These are phyloP conservation scores for Daphoenositta chrysoptera DNA, from an alignment of 2,113 vertebrate species.

Conservation along the genomic window DNA sequence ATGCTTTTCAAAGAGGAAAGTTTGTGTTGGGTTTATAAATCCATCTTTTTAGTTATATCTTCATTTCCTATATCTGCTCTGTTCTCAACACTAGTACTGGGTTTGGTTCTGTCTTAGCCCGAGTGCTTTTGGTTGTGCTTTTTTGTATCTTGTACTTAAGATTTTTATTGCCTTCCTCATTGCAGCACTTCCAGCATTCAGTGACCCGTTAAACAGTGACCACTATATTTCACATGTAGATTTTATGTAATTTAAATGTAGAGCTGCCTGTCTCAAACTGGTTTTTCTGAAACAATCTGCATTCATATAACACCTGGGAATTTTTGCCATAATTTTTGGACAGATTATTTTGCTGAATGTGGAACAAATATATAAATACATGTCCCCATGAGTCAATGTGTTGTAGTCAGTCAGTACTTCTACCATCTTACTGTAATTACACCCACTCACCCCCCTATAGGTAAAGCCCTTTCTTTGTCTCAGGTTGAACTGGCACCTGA, in stretches of 20 bases:
- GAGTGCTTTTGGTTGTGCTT: background rate
- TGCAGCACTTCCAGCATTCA: background rate
- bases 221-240: background rate
- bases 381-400: rapidly evolving
- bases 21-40: background rate
- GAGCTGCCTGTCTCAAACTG: background rate
- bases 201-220: background rate
- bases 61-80: background rate
- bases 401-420: background rate
- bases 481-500: background rate
- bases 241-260: background rate
- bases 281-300: background rate
- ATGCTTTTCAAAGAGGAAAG: background rate
- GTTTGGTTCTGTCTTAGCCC: background rate
- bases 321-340: background rate
- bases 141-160: background rate
- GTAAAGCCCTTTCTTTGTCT: background rate
- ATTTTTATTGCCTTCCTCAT: background rate
- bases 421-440: background rate
- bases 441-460: rapidly evolving
- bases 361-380: background rate
- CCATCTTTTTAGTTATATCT: background rate
- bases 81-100: background rate
- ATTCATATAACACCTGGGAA: background rate
- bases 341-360: background rate